These are phyloP conservation scores for Ciconia boyciana DNA, from an alignment of 2,113 vertebrate species.

Conservation along the genomic window DNA sequence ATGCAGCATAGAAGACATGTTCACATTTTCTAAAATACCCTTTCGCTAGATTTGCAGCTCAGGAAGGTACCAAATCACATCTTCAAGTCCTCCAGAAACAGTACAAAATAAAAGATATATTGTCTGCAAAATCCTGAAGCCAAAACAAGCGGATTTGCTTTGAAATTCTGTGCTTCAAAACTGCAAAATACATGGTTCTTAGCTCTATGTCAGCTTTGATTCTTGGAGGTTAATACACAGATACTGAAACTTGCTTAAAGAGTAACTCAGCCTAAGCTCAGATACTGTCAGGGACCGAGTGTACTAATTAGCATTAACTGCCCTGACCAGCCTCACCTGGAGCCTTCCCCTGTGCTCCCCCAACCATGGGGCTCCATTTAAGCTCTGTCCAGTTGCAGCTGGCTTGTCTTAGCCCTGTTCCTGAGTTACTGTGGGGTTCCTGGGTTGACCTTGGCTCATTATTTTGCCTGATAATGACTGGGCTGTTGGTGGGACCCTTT, in stretches of 20 bases:
- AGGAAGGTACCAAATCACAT: background rate
- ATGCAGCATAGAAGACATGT: background rate
- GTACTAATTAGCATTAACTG: background rate
- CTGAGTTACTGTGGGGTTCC: background rate
- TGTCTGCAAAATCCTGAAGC: background rate
- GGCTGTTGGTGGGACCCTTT: accelerated
- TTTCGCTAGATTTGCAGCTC: background rate
- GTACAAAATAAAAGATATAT: background rate
- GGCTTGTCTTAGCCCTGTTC: background rate
- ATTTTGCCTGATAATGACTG: background rate
- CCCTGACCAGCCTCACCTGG: background rate
- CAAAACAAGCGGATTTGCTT: background rate
- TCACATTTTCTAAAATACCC: background rate
- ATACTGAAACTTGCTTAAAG: background rate
- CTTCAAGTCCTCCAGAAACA: background rate
- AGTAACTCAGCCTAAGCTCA: background rate
- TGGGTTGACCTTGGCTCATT: background rate
- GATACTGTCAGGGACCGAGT: background rate
- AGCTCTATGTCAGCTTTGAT: background rate
- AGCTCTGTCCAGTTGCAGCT: accelerated
- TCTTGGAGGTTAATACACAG: background rate
- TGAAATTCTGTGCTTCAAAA: background rate
- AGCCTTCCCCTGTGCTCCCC: accelerated
- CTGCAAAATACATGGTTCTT: background rate
- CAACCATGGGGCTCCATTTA: background rate